phyloP scores from a whole-genome alignment of 2,113 vertebrate genomes.

The Azemiops feae region DNA sequence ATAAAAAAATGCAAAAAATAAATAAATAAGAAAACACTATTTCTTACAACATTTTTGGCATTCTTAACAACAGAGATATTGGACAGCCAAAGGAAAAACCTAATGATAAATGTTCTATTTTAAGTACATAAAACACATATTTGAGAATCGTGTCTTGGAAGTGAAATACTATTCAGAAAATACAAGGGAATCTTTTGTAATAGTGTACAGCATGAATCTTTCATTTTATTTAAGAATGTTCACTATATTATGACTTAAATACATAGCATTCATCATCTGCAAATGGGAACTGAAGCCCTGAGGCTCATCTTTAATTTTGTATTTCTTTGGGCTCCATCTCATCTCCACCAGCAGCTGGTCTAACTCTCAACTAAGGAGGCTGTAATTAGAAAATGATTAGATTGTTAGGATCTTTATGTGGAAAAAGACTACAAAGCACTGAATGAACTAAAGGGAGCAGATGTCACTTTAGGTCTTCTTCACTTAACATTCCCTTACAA shows the following conservation, averaged over 20 bases:
- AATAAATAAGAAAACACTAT: not conserved
- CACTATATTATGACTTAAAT: constrained; percentile 49
- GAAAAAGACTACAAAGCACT: not conserved
- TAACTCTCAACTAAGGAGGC: not conserved
- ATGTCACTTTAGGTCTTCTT: not conserved
- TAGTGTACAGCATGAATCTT: constrained; percentile 29
- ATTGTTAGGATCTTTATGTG: not conserved
- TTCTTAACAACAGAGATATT: not conserved
- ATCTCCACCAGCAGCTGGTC: not conserved
- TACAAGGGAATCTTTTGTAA: constrained; percentile 3
- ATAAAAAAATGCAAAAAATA: not conserved
- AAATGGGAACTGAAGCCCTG: constrained; percentile 32
- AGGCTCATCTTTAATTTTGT: constrained; percentile 54
- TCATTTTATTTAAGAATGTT: constrained; percentile 27
- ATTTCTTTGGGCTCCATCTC: constrained; percentile 28
- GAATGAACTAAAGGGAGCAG: not conserved
- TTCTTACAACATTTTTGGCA: not conserved
- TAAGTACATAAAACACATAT: constrained; percentile 7
- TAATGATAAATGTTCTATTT: constrained; percentile 16
- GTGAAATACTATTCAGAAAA: not conserved
- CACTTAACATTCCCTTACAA: not conserved
- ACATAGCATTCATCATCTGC: constrained; percentile 29
- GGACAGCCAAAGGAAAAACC: not conserved
- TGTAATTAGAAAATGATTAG: constrained; percentile 3
- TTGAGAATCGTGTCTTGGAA: not conserved